Percentiles rank a stretch among this genome's conserved stretches.
These are phyloP conservation scores for Chloroclystis v-ata DNA, from an alignment of 2,888 invertebrate species.

Conservation along the genomic window DNA sequence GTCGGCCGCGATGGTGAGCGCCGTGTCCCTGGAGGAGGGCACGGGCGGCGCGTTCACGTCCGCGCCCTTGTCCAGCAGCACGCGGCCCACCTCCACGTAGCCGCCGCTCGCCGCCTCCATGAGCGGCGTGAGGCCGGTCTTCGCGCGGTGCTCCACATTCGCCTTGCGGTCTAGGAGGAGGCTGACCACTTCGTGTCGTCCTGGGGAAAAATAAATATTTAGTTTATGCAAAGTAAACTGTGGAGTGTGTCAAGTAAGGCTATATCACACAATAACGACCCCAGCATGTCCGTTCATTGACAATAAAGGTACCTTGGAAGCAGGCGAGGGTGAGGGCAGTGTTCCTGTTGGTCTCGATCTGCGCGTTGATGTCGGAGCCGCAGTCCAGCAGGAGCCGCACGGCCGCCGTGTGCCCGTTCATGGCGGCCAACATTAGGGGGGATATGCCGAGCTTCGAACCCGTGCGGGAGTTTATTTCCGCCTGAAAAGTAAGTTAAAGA, in stretches of 20 bases:
- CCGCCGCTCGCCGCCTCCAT: conserved; percentile 99
- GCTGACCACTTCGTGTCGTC: conserved; percentile 97
- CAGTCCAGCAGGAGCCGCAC: conserved; percentile 96
- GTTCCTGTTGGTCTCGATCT: conserved; percentile 99
- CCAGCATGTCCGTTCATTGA: too few species aligned
- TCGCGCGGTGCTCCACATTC: conserved; percentile 99
- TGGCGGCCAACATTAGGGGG: conserved; percentile 98
- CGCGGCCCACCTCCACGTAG: conserved; percentile 98
- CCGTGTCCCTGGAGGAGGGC: conserved; percentile 98
- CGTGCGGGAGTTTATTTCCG: conserved; percentile 98
- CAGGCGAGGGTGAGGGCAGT: conserved; percentile 99
- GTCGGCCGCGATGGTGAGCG: conserved; percentile 99
- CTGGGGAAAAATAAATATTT: too few species aligned
- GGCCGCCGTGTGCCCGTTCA: conserved; percentile 95
- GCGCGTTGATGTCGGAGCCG: conserved; percentile 99
- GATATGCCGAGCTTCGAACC: conserved; percentile 99
- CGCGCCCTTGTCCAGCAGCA: conserved; percentile 96
- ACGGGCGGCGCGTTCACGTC: conserved; percentile 99
- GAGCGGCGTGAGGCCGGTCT: conserved; percentile 98
- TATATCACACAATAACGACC: too few species aligned
- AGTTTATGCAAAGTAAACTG: too few species aligned
- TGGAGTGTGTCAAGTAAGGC: too few species aligned
- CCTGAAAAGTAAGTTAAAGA: too few species aligned
- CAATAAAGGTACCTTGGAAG: conserved; percentile 88
- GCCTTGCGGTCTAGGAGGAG: conserved; percentile 96